Evolutionary conservation across 2,888 invertebrate species (phyloP).

Genomic region (Patella pellucida): DNA sequence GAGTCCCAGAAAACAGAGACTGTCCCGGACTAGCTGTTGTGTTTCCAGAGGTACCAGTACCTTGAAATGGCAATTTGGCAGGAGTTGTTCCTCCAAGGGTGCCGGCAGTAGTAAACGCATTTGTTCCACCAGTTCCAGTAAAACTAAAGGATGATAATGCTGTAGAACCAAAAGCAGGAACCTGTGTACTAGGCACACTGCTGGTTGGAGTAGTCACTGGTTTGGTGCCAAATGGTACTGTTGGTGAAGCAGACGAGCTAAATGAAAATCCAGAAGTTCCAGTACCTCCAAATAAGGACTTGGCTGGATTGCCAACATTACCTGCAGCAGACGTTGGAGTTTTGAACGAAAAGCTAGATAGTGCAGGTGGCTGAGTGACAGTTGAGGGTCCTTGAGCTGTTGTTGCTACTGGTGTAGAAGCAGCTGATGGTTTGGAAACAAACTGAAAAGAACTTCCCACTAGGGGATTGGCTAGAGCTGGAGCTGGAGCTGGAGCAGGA

Average conservation of each 20-base stretch:
- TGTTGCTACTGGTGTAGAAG: conserved; percentile 16
- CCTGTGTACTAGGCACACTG: not conserved
- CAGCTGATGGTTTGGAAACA: conserved; percentile 17
- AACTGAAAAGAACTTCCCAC: conserved; percentile 24
- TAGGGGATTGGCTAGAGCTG: not conserved
- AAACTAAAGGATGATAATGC: not conserved
- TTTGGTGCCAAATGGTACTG: not conserved
- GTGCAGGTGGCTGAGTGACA: too few species aligned
- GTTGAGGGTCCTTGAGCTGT: not conserved
- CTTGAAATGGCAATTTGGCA: not conserved
- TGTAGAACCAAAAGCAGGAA: not conserved
- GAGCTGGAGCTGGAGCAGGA: too few species aligned
- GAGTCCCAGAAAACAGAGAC: conserved; percentile 14
- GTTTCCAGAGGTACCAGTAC: not conserved
- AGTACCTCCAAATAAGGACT: conserved; percentile 11
- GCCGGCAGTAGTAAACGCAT: not conserved
- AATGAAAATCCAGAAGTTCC: conserved; percentile 17
- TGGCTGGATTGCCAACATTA: not conserved
- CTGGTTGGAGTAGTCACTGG: not conserved
- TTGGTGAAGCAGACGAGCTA: conserved; percentile 12
- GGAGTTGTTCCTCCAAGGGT: not conserved
- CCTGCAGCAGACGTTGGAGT: not conserved
- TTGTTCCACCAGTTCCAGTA: not conserved
- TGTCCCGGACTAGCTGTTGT: not conserved
- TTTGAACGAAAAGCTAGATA: not conserved